A percentile compares a stretch with the other conserved stretches of the same genome.
Evolutionary conservation across 2,113 vertebrate species (phyloP).

Genomic region (Tringa solitaria): DNA sequence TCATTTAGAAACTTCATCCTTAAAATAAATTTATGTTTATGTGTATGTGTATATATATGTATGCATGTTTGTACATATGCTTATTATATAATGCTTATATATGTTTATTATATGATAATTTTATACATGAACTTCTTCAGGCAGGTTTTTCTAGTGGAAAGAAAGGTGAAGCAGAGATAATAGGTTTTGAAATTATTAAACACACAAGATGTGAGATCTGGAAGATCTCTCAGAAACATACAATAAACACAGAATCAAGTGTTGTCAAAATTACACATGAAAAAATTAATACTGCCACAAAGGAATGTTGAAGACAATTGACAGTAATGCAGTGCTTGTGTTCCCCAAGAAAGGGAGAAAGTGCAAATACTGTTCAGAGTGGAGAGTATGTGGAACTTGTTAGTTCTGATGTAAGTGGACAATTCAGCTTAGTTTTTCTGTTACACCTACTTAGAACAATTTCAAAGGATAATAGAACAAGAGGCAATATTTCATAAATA

Average conservation of each 20-base stretch:
- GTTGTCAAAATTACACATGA: not conserved
- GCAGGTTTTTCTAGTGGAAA: not conserved
- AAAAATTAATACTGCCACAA: not conserved
- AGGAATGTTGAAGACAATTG: not conserved
- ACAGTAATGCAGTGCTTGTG: not conserved
- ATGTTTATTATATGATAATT: not conserved
- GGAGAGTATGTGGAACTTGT: not conserved
- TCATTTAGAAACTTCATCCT: not conserved
- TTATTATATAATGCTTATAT: not conserved
- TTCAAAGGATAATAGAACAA: not conserved
- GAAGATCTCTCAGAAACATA: not conserved
- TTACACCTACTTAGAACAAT: not conserved
- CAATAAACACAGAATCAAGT: not conserved
- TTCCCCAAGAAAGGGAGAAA: not conserved
- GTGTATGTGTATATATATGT: not conserved
- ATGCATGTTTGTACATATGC: not conserved
- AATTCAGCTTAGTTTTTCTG: not conserved
- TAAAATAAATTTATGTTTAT: not conserved
- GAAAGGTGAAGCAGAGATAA: not conserved
- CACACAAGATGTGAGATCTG: not conserved
- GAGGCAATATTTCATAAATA: not conserved
- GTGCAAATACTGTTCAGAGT: not conserved
- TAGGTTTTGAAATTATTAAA: not conserved
- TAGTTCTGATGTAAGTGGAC: not conserved
- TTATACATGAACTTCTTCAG: not conserved